phyloP scores from a whole-genome alignment of 2,113 vertebrate species.

The Otolemur garnettii region DNA sequence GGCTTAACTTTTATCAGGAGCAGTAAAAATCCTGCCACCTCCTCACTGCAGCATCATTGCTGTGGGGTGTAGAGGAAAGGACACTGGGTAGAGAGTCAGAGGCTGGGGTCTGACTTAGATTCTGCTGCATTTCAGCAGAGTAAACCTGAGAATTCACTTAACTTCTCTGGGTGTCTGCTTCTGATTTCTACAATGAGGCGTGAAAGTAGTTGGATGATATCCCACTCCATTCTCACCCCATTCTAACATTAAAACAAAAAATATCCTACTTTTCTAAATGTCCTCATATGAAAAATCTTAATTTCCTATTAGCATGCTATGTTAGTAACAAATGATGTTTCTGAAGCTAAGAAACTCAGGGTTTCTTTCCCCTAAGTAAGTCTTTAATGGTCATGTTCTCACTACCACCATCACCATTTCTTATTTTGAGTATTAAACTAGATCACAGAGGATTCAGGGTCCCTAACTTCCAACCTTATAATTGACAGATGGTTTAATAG shows the following conservation, averaged over 20 bases:
- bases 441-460: background rate
- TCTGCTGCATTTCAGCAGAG: background rate
- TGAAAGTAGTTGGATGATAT: background rate
- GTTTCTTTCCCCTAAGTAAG: background rate
- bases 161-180: background rate
- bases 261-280: background rate
- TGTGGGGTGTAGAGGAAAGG: background rate
- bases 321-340: slow-evolving; percentile 12
- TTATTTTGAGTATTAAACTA: slow-evolving; percentile 29
- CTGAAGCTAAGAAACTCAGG: background rate
- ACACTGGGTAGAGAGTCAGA: background rate
- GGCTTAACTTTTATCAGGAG: background rate
- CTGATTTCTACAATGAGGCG: background rate
- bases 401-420: background rate
- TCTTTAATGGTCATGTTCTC: background rate
- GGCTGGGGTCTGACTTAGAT: background rate
- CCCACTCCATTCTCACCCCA: background rate
- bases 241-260: slow-evolving; percentile 30
- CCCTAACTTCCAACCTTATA: background rate
- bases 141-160: background rate
- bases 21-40: background rate
- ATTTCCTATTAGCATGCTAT: background rate
- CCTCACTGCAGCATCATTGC: background rate
- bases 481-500: background rate
- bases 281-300: slow-evolving; percentile 13